Evolutionary conservation across 35 echinoderm and acorn worm species (phyloP).

Genomic region (Ptychodera flava): DNA sequence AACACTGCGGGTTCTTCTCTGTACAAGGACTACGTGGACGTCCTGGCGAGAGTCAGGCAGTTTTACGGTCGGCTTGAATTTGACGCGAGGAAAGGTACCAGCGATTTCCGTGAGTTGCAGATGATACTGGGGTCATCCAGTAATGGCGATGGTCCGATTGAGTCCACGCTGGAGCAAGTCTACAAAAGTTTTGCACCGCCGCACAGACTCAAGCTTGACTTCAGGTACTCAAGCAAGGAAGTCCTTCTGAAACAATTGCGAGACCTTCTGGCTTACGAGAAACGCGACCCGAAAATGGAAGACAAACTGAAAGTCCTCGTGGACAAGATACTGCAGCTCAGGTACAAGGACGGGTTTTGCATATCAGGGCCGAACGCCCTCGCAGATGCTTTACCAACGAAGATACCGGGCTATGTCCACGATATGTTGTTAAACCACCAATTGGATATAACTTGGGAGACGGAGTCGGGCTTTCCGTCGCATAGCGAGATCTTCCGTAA

Average conservation of each 20-base stretch:
- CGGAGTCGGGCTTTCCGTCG: not conserved
- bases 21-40: not conserved
- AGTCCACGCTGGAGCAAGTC: not conserved
- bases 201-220: not conserved
- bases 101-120: not conserved
- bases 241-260: not conserved
- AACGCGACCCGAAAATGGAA: not conserved
- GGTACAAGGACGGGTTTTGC: not conserved
- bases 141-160: not conserved
- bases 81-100: not conserved
- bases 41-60: not conserved
- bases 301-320: not conserved
- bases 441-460: not conserved
- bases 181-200: not conserved
- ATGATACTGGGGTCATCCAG: not conserved
- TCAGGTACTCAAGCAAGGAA: not conserved
- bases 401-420: not conserved
- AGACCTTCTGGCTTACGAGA: not conserved
- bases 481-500: not conserved
- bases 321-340: not conserved
- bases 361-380: not conserved
- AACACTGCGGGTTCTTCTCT: not conserved
- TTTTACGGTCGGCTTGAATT: not conserved
- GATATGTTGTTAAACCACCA: not conserved
- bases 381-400: not conserved